Percentiles rank a stretch among this genome's conserved stretches.
Evolutionary conservation across 2,888 invertebrate species (phyloP).

Genomic region (Tubulanus polymorphus): DNA sequence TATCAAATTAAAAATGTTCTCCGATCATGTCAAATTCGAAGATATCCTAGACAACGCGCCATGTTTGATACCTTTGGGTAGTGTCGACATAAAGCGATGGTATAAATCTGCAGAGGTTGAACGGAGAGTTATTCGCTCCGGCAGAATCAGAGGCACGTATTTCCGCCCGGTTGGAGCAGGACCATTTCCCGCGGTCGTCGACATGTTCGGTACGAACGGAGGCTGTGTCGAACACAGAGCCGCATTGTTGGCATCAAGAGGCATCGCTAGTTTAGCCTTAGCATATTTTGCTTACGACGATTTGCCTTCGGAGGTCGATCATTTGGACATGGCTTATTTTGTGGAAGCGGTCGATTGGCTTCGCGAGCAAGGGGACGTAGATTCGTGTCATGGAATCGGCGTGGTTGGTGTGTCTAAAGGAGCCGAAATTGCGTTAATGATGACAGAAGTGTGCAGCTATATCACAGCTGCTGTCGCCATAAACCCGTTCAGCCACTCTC

Average conservation of each 20-base stretch:
- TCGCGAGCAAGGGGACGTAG: constrained; percentile 19
- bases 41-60: background rate
- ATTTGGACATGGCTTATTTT: constrained; percentile 24
- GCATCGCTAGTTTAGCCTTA: constrained; percentile 32
- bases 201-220: constrained; percentile 42
- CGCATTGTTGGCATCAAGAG: constrained; percentile 37
- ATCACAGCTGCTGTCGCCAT: background rate
- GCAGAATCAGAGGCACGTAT: constrained; percentile 31
- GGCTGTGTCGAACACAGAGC: constrained; percentile 36
- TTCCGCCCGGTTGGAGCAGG: constrained; percentile 32
- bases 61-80: constrained; percentile 8
- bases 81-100: constrained; percentile 19
- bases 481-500: no score
- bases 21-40: constrained; percentile 15
- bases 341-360: constrained; percentile 30
- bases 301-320: constrained; percentile 11
- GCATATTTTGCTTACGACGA: constrained; percentile 35
- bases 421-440: background rate
- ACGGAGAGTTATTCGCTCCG: constrained; percentile 22
- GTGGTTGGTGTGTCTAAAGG: constrained; percentile 27
- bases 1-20: constrained; percentile 19
- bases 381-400: constrained; percentile 21
- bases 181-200: constrained; percentile 39
- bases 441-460: background rate
- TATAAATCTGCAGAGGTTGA: constrained; percentile 26